Evolutionary conservation across 2,888 invertebrate species (phyloP), one percentile per base, ranked within the genome.

Genomic region (Plutella xylostella): DNA sequence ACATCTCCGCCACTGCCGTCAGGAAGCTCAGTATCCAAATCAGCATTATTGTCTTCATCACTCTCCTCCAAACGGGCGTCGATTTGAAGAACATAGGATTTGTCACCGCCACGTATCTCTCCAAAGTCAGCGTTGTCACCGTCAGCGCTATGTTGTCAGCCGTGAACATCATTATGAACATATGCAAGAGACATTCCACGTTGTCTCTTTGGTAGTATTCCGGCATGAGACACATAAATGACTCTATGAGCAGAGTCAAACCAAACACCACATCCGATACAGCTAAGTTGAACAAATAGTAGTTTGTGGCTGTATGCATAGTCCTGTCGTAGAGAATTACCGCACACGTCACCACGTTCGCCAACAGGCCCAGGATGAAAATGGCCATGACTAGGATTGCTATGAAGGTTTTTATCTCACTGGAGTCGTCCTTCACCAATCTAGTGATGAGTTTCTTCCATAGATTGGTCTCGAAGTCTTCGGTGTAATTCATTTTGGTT

Each of bases 221-320:
- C 14, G 34, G 9, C 7, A 9, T 14, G 7, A 34, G n/a, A 11
- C 7, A 9, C 12, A n/a, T 7, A 34, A 17, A 2, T 7, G 14
- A 14, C 17, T 17, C 17, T 2, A 14, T 15, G 15, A 72, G 43
- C 20, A 77, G 70, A 0, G 68, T 66, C 17, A 74, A 62, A 0
- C 74, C 63, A 0, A 71, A 66, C 1, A 78, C 52, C n/a, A 75
- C 50, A 48, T 80, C 80, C 0, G 78, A 73, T 4, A 74, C 58
- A 1, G 79, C 79, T 48, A 80, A 56, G 51, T 77, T 68, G 45
- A 79, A 75, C 1, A 80, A 55, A 49, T 79, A 80, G 43, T 63
- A 76, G 49, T 80, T 79, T 14, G 75, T 80, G 0, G 69, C 71
- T 0, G 79, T 76, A 45, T 74, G 77, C 77, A 78, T 75, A 18